These are phyloP conservation scores for Lasioglossum villosulum DNA, from an alignment of 2,888 invertebrate species.

Conservation along the genomic window DNA sequence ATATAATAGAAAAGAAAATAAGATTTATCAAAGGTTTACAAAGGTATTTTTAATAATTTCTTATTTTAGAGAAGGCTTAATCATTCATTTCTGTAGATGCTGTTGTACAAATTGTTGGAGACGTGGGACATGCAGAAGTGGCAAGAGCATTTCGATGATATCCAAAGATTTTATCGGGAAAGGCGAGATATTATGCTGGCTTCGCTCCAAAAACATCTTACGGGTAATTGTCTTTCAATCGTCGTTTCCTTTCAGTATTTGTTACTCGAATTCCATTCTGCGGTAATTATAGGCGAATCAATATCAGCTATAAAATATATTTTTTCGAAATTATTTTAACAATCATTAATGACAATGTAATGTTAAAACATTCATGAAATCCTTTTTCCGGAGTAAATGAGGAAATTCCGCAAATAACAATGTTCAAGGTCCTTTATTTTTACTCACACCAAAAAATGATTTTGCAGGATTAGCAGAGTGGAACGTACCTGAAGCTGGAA, in stretches of 20 bases:
- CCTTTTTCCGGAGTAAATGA: not conserved
- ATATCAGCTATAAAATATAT: too few species aligned
- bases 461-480: constrained; percentile 88
- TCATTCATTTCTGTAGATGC: constrained; percentile 83
- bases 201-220: constrained; percentile 87
- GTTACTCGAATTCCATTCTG: not conserved
- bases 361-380: not conserved
- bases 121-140: constrained; percentile 87
- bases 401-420: not conserved
- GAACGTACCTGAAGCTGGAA: constrained; percentile 89
- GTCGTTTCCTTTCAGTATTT: not conserved
- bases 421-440: not conserved
- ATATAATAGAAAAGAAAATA: too few species aligned
- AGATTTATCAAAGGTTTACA: not conserved
- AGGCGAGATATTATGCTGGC: constrained; percentile 88
- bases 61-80: not conserved
- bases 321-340: too few species aligned
- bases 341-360: not conserved
- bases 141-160: constrained; percentile 86
- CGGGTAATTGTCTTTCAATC: constrained; percentile 82
- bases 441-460: not conserved
- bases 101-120: constrained; percentile 86
- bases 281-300: not conserved
- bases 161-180: constrained; percentile 87
- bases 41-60: not conserved